Base-by-base conservation (phyloP, 2,797 vertebrate genomes). In the Podargus strigoides region DNA sequence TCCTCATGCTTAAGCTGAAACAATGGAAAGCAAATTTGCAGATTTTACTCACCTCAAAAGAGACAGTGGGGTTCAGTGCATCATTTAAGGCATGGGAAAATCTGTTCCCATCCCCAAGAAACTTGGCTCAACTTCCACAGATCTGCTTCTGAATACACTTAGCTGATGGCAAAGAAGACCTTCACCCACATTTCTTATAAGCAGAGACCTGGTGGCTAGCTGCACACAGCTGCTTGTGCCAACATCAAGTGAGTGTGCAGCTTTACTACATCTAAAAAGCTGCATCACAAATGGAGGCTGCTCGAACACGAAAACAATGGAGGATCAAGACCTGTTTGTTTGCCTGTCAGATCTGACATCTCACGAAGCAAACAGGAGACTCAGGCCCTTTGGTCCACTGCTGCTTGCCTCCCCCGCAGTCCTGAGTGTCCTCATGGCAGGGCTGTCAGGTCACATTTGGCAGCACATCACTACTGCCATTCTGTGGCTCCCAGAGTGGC, bases 401-500 rank as follows among this genome's bases (percentile, higher is more conserved):
- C 50, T 72, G 46, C 66, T 62, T 39, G 46, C 32, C 42, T 75
- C 11, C 66, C 77, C 46, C 4, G 1, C 66, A 66, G 80, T 11
- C n/a, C 74, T 10, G 23, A 58, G 62, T 1, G 1, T 50, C 42
- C 66, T 84, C 2, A 1, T 22, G 66, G 53, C 66, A 62, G n/a
- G 42, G 77, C 46, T 73, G 86, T 75, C 80, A 59, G 53, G 66
- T 87, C 74, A 39, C 77, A 66, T 76, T 62, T 69, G 88, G 80
- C 68, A 89, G 82, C 59, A 55, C 0, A 0, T 82, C 59, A 14
- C 67, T 34, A 55, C 62, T 68, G 78, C 66, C 1, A 0, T 85
- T 76, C 47, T 39, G 36, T 8, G 13, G 56, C 60, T 76, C 55
- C 59, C 0, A 0, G n/a, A 62, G 18, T 1, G 2, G 49, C 34